These are phyloP conservation scores for Ciconia boyciana DNA, from an alignment of 2,113 vertebrate species.

Conservation along the genomic window DNA sequence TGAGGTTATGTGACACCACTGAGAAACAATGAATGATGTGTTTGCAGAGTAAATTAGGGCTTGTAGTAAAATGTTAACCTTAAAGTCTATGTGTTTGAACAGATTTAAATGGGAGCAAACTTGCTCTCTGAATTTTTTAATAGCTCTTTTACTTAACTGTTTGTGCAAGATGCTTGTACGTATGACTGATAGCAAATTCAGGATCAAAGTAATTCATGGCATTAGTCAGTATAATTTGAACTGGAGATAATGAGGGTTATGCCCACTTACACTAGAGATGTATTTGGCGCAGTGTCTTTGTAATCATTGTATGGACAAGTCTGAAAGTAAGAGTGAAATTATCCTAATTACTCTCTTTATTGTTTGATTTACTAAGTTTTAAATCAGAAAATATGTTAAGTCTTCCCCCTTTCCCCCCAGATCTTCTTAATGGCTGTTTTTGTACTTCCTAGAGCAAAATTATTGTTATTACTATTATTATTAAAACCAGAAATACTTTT, in stretches of 20 bases:
- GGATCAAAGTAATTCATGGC: neutral
- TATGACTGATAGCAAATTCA: neutral
- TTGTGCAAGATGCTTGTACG: neutral
- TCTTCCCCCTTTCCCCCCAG: neutral
- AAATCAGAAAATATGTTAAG: neutral
- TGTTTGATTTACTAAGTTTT: neutral
- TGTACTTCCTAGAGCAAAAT: neutral
- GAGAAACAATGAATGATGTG: neutral
- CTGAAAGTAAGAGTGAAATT: neutral
- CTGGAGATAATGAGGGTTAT: neutral
- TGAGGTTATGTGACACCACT: neutral
- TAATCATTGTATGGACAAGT: neutral
- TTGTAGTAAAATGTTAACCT: neutral
- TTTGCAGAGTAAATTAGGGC: neutral
- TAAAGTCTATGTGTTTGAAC: neutral
- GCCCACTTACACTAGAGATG: neutral
- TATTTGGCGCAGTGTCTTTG: neutral
- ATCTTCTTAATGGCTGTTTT: neutral
- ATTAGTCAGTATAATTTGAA: neutral
- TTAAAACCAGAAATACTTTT: neutral
- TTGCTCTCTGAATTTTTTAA: neutral
- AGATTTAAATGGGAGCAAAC: neutral
- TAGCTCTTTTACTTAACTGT: neutral
- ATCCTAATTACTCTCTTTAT: neutral
- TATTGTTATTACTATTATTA: neutral